Evolutionary conservation across 1,140 invertebrate genomes (phyloP), one percentile per base, ranked within the genome.

Genomic region (Eupristina koningsbergeri): DNA sequence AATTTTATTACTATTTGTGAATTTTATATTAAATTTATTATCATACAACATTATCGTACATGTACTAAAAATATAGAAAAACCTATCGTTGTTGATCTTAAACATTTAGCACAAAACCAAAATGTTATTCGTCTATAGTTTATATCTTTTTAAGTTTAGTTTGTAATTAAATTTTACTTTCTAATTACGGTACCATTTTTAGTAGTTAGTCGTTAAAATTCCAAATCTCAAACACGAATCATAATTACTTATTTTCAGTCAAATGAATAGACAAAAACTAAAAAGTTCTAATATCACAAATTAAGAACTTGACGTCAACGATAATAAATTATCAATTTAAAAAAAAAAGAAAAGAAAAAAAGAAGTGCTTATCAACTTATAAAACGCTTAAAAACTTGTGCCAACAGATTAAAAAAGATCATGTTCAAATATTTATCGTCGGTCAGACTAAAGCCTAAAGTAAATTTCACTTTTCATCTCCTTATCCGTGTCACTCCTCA

Each of bases 391-490:
- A 9, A n/a, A n/a, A 13, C 31, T 64, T 31, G 8, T 19, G n/a
- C 3, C 22, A n/a, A 41, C 5, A n/a, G 36, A 41, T 71, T 11
- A 41, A 0, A n/a, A 41, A 41, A 41, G 36, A 41, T 36, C 2
- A 67, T 36, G 31, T 39, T 41, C 36, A 41, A 71, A 41, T 6
- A 41, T 71, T n/a, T 71, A 71, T 39, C 36, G 3, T 31, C 41
- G 17, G 22, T 19, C 26, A 69, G 36, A 36, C 39, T 69, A 39
- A 11, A 11, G 11, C 29, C 63, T 39, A n/a, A 63, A n/a, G 58
- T 22, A 19, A 61, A 67, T 50, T 80, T 69, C 77, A 80, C 77
- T 69, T 67, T 80, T 67, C 77, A 69, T 31, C n/a, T 31, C 39
- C 31, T 50, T 63, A 80, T 45, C 63, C 69, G 13, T 36, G 76